Evolutionary conservation across 2,113 vertebrate species (phyloP).

Genomic region (Crypturellus undulatus): DNA sequence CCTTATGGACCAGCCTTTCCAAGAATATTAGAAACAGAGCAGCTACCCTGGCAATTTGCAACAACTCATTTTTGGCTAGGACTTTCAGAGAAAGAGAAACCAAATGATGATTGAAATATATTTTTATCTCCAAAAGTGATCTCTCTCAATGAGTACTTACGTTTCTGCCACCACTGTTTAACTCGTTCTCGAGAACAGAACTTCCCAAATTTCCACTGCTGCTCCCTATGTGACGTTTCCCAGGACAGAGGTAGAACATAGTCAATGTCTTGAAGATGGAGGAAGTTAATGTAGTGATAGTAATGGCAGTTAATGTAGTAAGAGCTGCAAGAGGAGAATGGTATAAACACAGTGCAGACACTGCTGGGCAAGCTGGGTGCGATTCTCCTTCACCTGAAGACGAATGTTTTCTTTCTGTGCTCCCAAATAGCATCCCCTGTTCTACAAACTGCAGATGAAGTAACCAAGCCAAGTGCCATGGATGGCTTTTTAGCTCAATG

Average conservation of each 20-base stretch:
- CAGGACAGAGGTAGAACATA: background rate
- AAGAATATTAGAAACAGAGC: conserved; percentile 22
- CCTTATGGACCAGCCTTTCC: background rate
- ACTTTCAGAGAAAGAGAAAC: conserved; percentile 46
- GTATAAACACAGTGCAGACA: background rate
- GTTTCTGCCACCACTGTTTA: background rate
- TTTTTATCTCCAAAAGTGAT: conserved; percentile 38
- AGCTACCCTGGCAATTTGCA: conserved; percentile 50
- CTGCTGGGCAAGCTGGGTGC: background rate
- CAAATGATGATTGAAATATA: conserved; percentile 56
- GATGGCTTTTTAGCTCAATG: background rate
- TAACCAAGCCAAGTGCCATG: accelerated
- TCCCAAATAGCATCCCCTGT: background rate
- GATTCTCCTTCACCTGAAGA: background rate
- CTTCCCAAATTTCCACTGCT: background rate
- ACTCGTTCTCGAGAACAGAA: background rate
- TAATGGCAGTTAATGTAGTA: background rate
- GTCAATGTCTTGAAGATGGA: background rate
- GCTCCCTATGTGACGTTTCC: background rate
- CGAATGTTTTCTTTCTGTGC: accelerated
- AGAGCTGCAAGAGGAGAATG: background rate
- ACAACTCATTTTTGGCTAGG: conserved; percentile 1
- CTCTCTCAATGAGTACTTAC: background rate
- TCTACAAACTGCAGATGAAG: background rate
- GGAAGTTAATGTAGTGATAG: accelerated